phyloP scores from a whole-genome alignment of 1,140 invertebrate genomes.

The Elymnias hypermnestra region DNA sequence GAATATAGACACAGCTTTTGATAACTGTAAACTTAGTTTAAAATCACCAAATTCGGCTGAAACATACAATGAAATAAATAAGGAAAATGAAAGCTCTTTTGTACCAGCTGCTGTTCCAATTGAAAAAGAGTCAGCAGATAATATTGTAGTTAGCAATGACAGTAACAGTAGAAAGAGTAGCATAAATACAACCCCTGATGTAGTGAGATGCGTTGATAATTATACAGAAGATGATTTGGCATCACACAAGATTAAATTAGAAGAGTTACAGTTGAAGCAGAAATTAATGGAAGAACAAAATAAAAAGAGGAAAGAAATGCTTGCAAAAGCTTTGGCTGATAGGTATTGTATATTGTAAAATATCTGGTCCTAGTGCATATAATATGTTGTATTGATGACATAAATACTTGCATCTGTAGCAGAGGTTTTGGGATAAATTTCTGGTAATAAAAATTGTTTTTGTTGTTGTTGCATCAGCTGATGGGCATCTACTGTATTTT shows the following conservation, averaged over 20 bases:
- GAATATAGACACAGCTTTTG: constrained; percentile 44
- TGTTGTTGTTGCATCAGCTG: no score
- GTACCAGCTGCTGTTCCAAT: no score
- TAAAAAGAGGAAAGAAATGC: constrained; percentile 82
- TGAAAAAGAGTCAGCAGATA: no score
- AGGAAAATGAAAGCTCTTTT: no score
- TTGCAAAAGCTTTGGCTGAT: constrained; percentile 83
- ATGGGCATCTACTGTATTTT: no score
- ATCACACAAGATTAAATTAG: constrained; percentile 68
- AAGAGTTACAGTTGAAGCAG: constrained; percentile 82
- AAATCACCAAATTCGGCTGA: constrained; percentile 31
- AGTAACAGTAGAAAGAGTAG: constrained; percentile 36
- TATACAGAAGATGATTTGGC: constrained; percentile 58
- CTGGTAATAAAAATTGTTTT: no score
- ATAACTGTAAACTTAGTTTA: constrained; percentile 59
- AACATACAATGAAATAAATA: constrained; percentile 11
- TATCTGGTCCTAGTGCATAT: no score
- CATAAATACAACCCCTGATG: constrained; percentile 41
- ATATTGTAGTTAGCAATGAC: no score
- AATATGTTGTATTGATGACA: no score
- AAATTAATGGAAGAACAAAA: constrained; percentile 87
- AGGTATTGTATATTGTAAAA: no score
- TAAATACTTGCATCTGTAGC: no score
- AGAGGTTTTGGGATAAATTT: no score
- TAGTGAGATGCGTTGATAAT: constrained; percentile 49